Conservation (phyloP, 1,140 invertebrate genomes). For the Scylla paramamosain region DNA sequence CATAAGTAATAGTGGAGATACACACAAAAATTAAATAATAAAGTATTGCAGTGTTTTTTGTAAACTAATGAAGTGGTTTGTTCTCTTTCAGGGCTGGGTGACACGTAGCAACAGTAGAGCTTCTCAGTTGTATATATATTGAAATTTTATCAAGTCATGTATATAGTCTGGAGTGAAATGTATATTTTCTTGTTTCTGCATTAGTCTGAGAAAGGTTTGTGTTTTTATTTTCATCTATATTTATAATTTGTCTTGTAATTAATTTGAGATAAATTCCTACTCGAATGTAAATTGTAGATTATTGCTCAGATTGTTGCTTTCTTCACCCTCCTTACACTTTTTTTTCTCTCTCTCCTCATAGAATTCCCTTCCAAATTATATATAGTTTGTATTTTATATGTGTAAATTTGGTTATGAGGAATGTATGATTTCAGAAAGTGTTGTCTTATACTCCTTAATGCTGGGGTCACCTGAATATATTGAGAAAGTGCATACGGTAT, state of each 20-base stretch:
- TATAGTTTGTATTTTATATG: conserved; percentile 16
- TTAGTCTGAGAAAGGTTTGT: conserved; percentile 28
- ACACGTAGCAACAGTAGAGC: conserved; percentile 61
- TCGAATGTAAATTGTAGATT: not conserved
- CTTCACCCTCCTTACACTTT: too few relatives aligned
- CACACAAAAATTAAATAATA: too few relatives aligned
- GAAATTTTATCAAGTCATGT: conserved; percentile 63
- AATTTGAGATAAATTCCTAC: not conserved
- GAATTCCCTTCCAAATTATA: not conserved
- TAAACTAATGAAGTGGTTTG: not conserved
- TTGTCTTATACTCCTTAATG: not conserved
- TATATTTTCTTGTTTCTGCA: conserved; percentile 69
- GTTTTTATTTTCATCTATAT: not conserved
- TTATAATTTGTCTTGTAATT: not conserved
- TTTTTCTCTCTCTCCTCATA: not conserved
- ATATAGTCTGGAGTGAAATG: conserved; percentile 55
- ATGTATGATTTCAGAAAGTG: not conserved
- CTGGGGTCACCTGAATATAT: not conserved
- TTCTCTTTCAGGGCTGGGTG: conserved; percentile 65
- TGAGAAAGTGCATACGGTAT: too few relatives aligned
- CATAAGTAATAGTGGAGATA: too few relatives aligned
- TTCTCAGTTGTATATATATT: conserved; percentile 41
- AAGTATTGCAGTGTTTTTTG: not conserved
- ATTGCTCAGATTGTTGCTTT: not conserved
- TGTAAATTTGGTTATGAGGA: conserved; percentile 13